phyloP scores from a whole-genome alignment of 2,797 vertebrate species.

The Trichosurus vulpecula region DNA sequence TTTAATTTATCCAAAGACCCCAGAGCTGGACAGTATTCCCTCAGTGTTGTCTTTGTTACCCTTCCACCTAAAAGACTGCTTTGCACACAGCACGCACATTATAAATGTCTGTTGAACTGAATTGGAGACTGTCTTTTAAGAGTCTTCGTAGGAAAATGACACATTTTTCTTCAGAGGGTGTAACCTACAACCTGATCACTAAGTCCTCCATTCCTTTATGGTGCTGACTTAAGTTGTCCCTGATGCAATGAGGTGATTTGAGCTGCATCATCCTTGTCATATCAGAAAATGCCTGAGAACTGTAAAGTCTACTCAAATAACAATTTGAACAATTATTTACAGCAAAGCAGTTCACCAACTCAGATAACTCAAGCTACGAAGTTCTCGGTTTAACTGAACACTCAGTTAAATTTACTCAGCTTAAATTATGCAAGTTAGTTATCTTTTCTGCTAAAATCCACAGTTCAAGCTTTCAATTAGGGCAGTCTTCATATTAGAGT shows the following conservation, averaged over 20 bases:
- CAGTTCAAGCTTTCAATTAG: background rate
- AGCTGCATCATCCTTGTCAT: constrained; percentile 14
- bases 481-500: background rate
- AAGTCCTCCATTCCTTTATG: background rate
- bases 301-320: background rate
- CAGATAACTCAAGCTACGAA: constrained; percentile 36
- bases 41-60: background rate
- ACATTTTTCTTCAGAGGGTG: background rate
- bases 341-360: background rate
- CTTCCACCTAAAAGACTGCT: background rate
- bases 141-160: background rate
- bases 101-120: background rate
- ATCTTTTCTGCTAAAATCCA: constrained; percentile 31
- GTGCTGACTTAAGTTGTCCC: background rate
- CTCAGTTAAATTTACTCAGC: constrained; percentile 9
- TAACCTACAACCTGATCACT: background rate
- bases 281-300: background rate
- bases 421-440: constrained; percentile 22
- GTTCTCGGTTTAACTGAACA: background rate
- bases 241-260: background rate
- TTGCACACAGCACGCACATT: background rate
- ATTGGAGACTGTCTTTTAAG: background rate
- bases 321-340: constrained; percentile 38
- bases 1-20: background rate
- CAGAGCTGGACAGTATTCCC: background rate